These are phyloP conservation scores for Hypercompe scribonia DNA, from an alignment of 2,888 invertebrate species.

Conservation along the genomic window DNA sequence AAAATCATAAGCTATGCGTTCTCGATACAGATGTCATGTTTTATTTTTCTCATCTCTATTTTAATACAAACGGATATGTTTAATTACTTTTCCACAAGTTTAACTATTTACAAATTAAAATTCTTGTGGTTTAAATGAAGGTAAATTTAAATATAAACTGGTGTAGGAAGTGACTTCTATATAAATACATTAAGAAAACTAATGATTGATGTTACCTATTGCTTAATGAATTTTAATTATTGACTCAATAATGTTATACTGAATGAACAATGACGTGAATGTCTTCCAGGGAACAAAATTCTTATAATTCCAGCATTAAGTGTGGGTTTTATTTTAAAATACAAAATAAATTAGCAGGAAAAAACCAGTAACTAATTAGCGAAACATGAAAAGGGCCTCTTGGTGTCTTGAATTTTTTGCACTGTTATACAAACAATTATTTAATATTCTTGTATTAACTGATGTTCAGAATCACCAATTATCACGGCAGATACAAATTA, in stretches of 20 bases:
- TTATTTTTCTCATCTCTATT: conserved; percentile 2
- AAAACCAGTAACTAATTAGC: conserved; percentile 58
- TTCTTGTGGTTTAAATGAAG: conserved; percentile 1
- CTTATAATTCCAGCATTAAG: conserved; percentile 56
- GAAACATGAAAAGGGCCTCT: conserved; percentile 36
- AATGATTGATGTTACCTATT: conserved; percentile 50
- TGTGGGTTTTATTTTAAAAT: conserved; percentile 53
- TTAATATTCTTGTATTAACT: conserved; percentile 55
- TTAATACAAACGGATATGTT: neutral
- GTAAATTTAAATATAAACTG: neutral
- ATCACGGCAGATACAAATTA: conserved; percentile 59
- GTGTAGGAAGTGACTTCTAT: conserved; percentile 16
- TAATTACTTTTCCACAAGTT: neutral
- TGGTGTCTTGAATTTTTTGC: conserved; percentile 40
- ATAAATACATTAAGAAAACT: conserved; percentile 43
- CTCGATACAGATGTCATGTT: neutral
- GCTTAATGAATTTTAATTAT: conserved; percentile 67
- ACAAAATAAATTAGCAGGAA: conserved; percentile 50
- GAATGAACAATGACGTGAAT: conserved; percentile 50
- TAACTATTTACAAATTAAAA: conserved; percentile 2
- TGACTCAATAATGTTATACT: conserved; percentile 50
- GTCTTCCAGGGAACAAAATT: conserved; percentile 57
- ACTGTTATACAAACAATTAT: conserved; percentile 50
- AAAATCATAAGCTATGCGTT: conserved; percentile 2
- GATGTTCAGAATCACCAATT: conserved; percentile 55